These are phyloP conservation scores for Remorina albescens DNA, from an alignment of 2,797 vertebrate species.

Conservation along the genomic window DNA sequence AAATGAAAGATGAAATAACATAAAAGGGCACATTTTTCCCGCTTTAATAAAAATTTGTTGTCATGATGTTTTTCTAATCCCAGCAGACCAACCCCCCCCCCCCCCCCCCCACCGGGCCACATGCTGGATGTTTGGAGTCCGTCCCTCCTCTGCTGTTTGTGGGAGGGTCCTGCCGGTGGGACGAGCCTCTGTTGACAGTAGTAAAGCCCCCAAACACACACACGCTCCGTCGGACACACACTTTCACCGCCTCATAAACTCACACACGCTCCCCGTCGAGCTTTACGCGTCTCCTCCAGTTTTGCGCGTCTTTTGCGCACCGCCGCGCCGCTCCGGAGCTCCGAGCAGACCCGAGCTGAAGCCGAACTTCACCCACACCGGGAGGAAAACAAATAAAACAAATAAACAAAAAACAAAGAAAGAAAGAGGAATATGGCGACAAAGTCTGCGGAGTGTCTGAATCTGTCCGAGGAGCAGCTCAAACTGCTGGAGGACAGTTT, in stretches of 20 bases:
- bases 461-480: slow-evolving; percentile 89
- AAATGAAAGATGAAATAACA: too few relatives aligned
- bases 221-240: slow-evolving; percentile 13
- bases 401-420: too few relatives aligned
- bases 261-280: too few relatives aligned
- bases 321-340: not conserved
- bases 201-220: slow-evolving; percentile 54
- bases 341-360: slow-evolving; percentile 6
- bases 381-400: too few relatives aligned
- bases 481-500: slow-evolving; percentile 93
- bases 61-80: too few relatives aligned
- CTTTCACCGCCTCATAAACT: slow-evolving; percentile 18
- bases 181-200: slow-evolving; percentile 68
- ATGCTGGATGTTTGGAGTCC: not conserved
- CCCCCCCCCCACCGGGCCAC: too few relatives aligned
- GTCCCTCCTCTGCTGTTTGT: slow-evolving; percentile 10
- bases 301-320: slow-evolving; percentile 26
- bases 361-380: too few relatives aligned
- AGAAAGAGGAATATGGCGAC: slow-evolving; percentile 62
- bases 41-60: too few relatives aligned
- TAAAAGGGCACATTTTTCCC: too few relatives aligned
- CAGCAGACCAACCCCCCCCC: too few relatives aligned
- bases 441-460: slow-evolving; percentile 42
- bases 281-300: slow-evolving; percentile 20
- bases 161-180: slow-evolving; percentile 53